A percentile compares a stretch with the other conserved stretches of the same genome.
Conservation (phyloP, 2,113 vertebrate species). For the Corvus hawaiiensis region DNA sequence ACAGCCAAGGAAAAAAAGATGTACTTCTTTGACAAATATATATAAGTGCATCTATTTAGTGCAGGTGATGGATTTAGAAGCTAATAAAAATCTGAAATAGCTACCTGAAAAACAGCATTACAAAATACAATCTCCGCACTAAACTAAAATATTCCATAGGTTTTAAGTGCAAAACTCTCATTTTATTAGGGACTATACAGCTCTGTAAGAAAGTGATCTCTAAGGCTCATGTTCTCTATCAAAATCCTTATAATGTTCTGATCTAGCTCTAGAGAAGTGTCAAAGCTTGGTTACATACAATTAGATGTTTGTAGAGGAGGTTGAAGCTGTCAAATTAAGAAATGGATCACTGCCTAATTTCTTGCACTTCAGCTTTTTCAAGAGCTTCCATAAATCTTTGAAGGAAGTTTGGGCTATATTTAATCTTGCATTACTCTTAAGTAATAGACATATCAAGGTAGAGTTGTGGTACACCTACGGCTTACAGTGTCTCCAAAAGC, state of each 20-base stretch:
- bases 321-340: background rate
- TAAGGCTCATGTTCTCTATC: background rate
- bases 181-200: background rate
- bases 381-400: background rate
- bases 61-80: background rate
- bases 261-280: background rate
- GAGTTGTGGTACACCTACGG: background rate
- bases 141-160: background rate
- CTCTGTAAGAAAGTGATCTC: background rate
- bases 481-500: fast-evolving
- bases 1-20: background rate
- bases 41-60: background rate
- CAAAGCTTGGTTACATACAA: background rate
- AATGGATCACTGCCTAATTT: background rate
- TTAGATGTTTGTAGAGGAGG: background rate
- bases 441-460: background rate
- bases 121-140: background rate
- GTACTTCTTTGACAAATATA: background rate
- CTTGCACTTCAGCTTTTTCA: background rate
- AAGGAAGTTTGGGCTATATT: background rate
- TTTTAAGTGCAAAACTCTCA: background rate
- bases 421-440: background rate
- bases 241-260: background rate
- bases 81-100: background rate
- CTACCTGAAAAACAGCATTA: background rate